These are phyloP conservation scores for Dallia pectoralis DNA, from an alignment of 2,797 vertebrate genomes.

Conservation along the genomic window DNA sequence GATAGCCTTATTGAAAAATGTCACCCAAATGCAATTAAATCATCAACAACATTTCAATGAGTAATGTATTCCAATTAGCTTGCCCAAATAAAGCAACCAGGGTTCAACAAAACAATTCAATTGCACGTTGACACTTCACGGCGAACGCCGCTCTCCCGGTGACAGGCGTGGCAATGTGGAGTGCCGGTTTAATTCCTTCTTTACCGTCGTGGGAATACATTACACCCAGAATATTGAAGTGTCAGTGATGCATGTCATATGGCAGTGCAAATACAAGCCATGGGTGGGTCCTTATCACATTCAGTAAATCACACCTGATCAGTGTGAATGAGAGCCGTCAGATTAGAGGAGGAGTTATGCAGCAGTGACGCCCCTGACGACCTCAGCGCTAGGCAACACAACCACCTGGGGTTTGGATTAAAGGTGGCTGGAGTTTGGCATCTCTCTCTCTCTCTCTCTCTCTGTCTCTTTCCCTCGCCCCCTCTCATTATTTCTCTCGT, in stretches of 20 bases:
- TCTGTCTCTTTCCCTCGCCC: neutral
- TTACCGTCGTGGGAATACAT: neutral
- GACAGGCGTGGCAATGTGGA: neutral
- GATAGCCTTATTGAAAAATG: conserved; percentile 27
- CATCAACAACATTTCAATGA: conserved; percentile 28
- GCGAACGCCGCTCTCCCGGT: neutral
- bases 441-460: neutral
- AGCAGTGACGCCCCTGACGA: neutral
- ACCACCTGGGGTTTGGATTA: neutral
- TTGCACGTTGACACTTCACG: conserved; percentile 8
- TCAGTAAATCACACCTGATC: neutral
- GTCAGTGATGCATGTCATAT: neutral
- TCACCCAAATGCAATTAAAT: conserved; percentile 37
- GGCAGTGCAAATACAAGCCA: neutral
- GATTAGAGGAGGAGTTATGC: neutral
- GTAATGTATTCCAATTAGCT: conserved; percentile 42
- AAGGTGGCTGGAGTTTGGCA: neutral
- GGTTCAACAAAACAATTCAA: conserved; percentile 34
- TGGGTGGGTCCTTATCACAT: neutral
- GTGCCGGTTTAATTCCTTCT: conserved; percentile 14
- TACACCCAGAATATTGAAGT: neutral
- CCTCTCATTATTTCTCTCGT: conserved; percentile 14
- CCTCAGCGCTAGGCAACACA: neutral
- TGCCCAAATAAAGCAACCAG: conserved; percentile 21
- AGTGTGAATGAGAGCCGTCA: neutral